Conservation (phyloP, 2,888 invertebrate genomes). For the Bibio marci region DNA sequence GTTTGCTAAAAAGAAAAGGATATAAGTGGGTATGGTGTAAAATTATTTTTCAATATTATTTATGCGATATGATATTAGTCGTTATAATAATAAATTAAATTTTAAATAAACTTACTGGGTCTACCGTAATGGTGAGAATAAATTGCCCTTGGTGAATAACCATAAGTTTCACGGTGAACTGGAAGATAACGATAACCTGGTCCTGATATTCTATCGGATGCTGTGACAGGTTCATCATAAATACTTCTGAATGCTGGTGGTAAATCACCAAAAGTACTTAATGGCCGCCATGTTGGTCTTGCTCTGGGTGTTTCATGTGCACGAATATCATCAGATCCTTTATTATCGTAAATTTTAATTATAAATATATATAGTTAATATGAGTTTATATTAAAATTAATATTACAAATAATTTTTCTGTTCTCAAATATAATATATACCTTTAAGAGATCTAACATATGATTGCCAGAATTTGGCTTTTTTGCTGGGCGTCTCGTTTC, state of each 20-base stretch:
- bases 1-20: neutral
- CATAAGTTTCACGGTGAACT: constrained; percentile 77
- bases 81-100: neutral
- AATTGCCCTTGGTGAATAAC: constrained; percentile 75
- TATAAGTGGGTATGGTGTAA: neutral
- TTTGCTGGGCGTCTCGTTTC: constrained; percentile 80
- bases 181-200: constrained; percentile 84
- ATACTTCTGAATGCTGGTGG: constrained; percentile 65
- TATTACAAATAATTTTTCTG: constrained; percentile 4
- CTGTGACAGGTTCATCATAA: constrained; percentile 67
- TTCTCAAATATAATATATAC: constrained; percentile 26
- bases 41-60: no score
- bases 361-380: no score
- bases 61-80: neutral
- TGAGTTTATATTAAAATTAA: constrained; percentile 4
- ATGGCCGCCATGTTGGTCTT: constrained; percentile 35
- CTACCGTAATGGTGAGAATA: constrained; percentile 74
- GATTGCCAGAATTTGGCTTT: constrained; percentile 91
- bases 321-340: constrained; percentile 82
- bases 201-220: constrained; percentile 68
- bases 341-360: neutral
- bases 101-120: constrained; percentile 55
- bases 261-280: constrained; percentile 61
- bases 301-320: constrained; percentile 68
- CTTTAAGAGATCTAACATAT: constrained; percentile 82